phyloP scores from a whole-genome alignment of 2,888 invertebrate species.

The Chrysopilus asiliformis region DNA sequence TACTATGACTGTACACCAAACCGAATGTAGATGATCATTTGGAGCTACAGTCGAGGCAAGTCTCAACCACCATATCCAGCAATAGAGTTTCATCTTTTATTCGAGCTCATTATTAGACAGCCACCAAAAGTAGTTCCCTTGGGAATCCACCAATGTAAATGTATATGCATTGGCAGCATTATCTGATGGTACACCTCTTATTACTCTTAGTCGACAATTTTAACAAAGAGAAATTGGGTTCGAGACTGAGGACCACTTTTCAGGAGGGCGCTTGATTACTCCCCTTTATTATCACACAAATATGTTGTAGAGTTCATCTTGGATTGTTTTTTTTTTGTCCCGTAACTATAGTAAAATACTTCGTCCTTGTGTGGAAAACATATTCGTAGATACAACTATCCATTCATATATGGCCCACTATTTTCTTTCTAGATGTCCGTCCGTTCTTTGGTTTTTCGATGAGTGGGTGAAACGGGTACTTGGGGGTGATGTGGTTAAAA shows the following conservation, averaged over 20 bases:
- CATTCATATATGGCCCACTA: not conserved
- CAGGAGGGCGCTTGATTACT: not conserved
- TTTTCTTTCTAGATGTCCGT: not conserved
- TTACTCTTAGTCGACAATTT: conserved; percentile 3
- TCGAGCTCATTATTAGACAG: conserved; percentile 7
- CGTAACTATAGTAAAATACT: no score
- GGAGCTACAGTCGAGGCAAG: no score
- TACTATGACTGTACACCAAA: no score
- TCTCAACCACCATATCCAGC: not conserved
- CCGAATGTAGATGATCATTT: no score
- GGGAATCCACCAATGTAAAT: no score
- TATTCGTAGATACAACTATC: no score
- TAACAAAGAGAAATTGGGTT: conserved; percentile 4
- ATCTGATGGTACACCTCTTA: conserved; percentile 1
- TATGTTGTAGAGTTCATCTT: no score
- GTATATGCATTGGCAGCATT: no score
- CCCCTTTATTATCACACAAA: no score
- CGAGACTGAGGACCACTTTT: not conserved
- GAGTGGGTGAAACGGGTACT: not conserved
- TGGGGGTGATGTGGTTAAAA: not conserved
- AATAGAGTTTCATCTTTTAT: conserved; percentile 8
- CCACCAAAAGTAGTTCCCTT: conserved; percentile 5
- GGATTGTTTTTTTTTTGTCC: no score
- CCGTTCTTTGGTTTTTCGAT: not conserved
- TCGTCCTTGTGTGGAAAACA: no score